Evolutionary conservation across 2,113 vertebrate genomes (phyloP).

Genomic region (Myodes glareolus): DNA sequence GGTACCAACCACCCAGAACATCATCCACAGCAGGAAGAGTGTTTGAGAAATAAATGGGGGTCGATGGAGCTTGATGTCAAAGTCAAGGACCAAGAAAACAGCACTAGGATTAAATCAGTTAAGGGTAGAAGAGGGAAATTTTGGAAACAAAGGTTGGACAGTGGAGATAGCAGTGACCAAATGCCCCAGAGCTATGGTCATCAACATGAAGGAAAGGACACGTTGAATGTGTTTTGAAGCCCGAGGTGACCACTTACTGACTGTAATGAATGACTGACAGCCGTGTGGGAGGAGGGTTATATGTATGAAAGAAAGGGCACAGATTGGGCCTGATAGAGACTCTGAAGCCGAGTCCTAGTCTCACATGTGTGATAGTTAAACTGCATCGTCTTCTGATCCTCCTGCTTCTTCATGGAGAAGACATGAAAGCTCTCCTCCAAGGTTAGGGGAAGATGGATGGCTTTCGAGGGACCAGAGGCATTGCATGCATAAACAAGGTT

Average conservation of each 20-base stretch:
- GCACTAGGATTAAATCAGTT: rapidly evolving
- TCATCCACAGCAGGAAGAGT: background rate
- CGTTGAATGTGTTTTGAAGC: background rate
- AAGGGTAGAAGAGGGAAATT: background rate
- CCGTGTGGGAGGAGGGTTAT: background rate
- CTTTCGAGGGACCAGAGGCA: background rate
- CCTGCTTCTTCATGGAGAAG: background rate
- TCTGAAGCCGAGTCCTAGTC: background rate
- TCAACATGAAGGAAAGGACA: background rate
- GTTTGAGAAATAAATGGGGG: background rate
- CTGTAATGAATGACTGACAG: no score
- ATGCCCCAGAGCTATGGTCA: background rate
- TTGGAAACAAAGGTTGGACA: background rate
- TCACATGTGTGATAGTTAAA: background rate
- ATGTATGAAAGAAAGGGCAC: background rate
- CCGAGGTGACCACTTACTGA: no score
- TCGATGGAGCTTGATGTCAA: background rate
- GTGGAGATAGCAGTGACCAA: background rate
- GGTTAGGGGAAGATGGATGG: background rate
- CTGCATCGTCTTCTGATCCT: background rate
- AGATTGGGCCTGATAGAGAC: background rate
- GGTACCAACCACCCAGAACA: background rate
- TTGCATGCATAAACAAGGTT: no score
- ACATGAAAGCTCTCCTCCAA: background rate
- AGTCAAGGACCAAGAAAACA: background rate